These are phyloP conservation scores for Eunapius fragilis DNA, from an alignment of 37 sponge, comb jelly and placozoan genomes.

Conservation along the genomic window DNA sequence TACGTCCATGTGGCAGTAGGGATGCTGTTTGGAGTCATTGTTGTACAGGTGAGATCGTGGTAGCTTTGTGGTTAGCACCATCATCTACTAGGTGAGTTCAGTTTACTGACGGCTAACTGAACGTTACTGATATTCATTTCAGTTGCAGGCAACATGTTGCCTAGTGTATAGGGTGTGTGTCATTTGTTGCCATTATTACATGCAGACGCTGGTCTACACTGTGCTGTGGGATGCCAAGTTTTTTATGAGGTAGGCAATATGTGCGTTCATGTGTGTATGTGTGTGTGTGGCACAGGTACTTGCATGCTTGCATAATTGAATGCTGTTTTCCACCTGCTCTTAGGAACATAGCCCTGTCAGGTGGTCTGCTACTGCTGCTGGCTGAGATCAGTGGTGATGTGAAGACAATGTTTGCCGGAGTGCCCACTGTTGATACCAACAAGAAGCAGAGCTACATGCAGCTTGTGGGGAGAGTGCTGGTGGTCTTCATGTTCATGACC, in stretches of 20 bases:
- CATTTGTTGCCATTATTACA: not conserved
- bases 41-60: constrained; percentile 69
- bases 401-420: constrained; percentile 98
- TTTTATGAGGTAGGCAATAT: constrained; percentile 79
- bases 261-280: not conserved
- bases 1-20: constrained; percentile 84
- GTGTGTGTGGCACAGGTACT: not conserved
- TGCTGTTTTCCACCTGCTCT: too few relatives aligned
- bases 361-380: constrained; percentile 88
- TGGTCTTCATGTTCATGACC: constrained; percentile 97
- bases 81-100: too few relatives aligned
- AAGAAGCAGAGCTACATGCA: constrained; percentile 95
- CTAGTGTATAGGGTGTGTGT: not conserved
- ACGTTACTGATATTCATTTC: too few relatives aligned
- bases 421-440: constrained; percentile 87
- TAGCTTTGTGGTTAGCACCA: not conserved
- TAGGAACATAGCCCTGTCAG: constrained; percentile 91
- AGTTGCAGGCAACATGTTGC: too few relatives aligned
- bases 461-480: constrained; percentile 91
- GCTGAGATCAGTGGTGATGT: constrained; percentile 91
- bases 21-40: constrained; percentile 82
- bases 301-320: too few relatives aligned
- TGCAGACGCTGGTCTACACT: constrained; percentile 86
- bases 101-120: too few relatives aligned
- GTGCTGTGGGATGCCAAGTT: constrained; percentile 94